phyloP scores from a whole-genome alignment of 2,888 invertebrate genomes.

The Cheilosia grossa region DNA sequence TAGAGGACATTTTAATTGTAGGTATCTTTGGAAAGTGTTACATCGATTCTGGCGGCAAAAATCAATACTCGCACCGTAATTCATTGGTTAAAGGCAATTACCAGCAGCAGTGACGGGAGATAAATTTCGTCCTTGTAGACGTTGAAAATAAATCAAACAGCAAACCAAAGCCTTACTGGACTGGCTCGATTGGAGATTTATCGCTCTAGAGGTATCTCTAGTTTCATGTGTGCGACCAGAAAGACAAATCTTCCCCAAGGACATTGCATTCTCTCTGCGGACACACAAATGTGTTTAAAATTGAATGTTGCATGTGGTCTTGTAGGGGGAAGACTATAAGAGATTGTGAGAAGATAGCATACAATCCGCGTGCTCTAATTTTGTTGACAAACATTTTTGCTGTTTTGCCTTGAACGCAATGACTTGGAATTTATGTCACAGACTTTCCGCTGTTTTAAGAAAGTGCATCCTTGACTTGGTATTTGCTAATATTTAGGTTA shows the following conservation, averaged over 20 bases:
- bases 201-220: conserved; percentile 40
- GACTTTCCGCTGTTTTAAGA: conserved; percentile 22
- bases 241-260: conserved; percentile 42
- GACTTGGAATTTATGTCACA: conserved; percentile 47
- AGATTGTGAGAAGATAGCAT: conserved; percentile 17
- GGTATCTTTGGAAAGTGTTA: neutral
- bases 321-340: conserved; percentile 26
- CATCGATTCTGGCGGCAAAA: conserved; percentile 32
- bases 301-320: conserved; percentile 7
- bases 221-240: conserved; percentile 14
- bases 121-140: conserved; percentile 21
- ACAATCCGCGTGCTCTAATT: conserved; percentile 53
- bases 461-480: conserved; percentile 41
- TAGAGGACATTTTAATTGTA: conserved; percentile 30
- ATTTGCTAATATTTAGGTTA: neutral
- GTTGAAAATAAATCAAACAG: neutral
- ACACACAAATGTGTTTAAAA: neutral
- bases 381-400: conserved; percentile 32
- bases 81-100: conserved; percentile 26
- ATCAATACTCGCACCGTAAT: conserved; percentile 34
- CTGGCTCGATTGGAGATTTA: conserved; percentile 51
- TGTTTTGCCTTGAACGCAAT: conserved; percentile 40
- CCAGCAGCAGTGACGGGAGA: conserved; percentile 8
- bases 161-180: conserved; percentile 30
- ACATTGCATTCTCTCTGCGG: conserved; percentile 1